Percentiles rank a stretch among this genome's conserved stretches.
phyloP scores from a whole-genome alignment of 1,140 invertebrate species.

The Leptinotarsa undecemlineata region DNA sequence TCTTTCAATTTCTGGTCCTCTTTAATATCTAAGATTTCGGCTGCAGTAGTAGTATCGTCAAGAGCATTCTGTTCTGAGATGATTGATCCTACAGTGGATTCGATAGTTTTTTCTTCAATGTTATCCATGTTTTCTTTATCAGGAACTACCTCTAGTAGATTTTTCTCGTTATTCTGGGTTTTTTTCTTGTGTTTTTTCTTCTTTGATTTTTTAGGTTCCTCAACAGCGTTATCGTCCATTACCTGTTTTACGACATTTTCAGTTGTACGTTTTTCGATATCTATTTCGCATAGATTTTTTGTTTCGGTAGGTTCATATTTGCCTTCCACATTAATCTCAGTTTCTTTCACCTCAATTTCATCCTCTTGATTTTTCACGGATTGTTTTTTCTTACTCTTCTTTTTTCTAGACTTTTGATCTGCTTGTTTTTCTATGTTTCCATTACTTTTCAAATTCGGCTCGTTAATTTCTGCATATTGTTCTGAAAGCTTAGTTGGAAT shows the following conservation, averaged over 20 bases:
- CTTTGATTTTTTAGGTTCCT: constrained; percentile 21
- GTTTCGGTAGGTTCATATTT: not conserved
- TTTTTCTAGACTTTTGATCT: not conserved
- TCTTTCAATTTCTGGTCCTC: no score
- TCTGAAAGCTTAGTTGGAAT: no score
- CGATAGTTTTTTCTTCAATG: no score
- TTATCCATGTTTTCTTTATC: not conserved
- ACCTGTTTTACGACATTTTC: not conserved
- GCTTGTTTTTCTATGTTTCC: not conserved
- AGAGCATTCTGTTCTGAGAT: no score
- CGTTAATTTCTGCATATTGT: no score
- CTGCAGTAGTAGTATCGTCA: no score
- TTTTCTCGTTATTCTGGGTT: not conserved
- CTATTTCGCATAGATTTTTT: not conserved
- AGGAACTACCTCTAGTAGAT: not conserved
- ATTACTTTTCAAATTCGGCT: no score
- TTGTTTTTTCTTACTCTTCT: constrained; percentile 6
- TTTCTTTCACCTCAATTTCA: not conserved
- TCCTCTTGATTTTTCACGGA: not conserved
- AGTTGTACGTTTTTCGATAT: not conserved
- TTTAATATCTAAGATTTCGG: no score
- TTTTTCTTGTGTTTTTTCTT: constrained; percentile 32
- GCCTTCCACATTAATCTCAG: not conserved
- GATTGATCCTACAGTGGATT: no score
- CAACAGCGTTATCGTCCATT: not conserved